Evolutionary conservation across 2,888 invertebrate genomes (phyloP).

Genomic region (Tetheella fluctuosa): DNA sequence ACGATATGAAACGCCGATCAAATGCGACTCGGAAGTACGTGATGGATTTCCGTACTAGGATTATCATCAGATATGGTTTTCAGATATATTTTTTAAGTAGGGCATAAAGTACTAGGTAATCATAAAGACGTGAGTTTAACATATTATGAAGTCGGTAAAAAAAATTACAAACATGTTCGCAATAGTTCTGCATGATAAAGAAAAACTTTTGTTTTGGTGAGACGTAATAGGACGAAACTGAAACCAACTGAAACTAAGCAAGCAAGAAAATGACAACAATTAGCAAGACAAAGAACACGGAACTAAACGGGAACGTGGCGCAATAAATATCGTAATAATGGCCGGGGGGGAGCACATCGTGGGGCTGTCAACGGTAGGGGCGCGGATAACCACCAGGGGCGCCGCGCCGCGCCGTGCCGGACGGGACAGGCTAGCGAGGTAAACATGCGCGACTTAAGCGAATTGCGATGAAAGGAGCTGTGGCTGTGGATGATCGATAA

Average conservation of each 20-base stretch:
- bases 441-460: conserved; percentile 1
- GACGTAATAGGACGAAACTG: background rate
- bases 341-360: conserved; percentile 36
- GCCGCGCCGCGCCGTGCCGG: conserved; percentile 30
- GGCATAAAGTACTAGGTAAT: conserved; percentile 1
- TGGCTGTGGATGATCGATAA: conserved; percentile 5
- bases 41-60: conserved; percentile 11
- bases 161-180: background rate
- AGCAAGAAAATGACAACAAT: conserved; percentile 50
- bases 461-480: conserved; percentile 1
- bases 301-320: conserved; percentile 47
- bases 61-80: conserved; percentile 20
- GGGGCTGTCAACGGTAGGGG: conserved; percentile 19
- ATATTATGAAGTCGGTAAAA: background rate
- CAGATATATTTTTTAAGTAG: conserved; percentile 15
- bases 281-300: conserved; percentile 45
- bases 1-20: background rate
- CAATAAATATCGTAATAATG: conserved; percentile 47
- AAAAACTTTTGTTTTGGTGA: background rate
- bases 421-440: background rate
- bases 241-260: conserved; percentile 23
- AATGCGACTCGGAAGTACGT: background rate
- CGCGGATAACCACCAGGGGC: conserved; percentile 34
- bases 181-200: background rate
- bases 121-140: background rate